Evolutionary conservation across 2,113 vertebrate species (phyloP), one percentile per base, ranked within the genome.

Genomic region (Pleuronectes platessa): DNA sequence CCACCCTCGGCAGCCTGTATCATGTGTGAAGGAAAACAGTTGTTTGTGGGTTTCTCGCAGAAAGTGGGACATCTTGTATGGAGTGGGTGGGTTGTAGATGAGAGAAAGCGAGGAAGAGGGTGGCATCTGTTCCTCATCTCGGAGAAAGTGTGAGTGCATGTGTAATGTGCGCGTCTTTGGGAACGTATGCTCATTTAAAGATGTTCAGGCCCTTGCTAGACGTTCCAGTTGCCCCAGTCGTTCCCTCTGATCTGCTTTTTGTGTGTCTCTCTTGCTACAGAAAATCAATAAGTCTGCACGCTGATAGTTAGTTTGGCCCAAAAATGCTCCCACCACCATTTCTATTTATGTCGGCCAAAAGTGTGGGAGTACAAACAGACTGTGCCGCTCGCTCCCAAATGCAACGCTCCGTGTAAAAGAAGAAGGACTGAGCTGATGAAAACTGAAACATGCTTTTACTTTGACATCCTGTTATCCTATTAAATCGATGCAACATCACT

Each of bases 231-330:
- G 58, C 78, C 71, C 76, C 64, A 78, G 4, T 79, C 18, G 20
- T 60, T 88, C 49, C 47, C 64, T 73, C 24, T 20, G 53, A 83
- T 51, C n/a, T 63, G 55, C 31, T 31, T 61, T 42, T 88, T 89
- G 71, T 76, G 66, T 72, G 45, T 81, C 45, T 65, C 70, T 75
- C 24, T 35, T 58, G 74, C 83, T 70, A 72, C 80, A 85, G 72
- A 78, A 85, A 92, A 92, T 91, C 88, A 89, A 88, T 93, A 86
- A 70, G 80, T 86, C 69, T 81, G 67, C 73, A 77, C 71, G 13
- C 72, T 68, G 79, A 76, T 84, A 83, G 80, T 81, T 88, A 70
- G 27, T 85, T 86, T 74, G 74, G 55, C 84, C 85, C 85, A 70
- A 65, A 62, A 70, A 86, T 71, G 79, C 81, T 87, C 74, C 54